Conservation (phyloP, 2,888 invertebrate genomes). For the Girardia tigrina region DNA sequence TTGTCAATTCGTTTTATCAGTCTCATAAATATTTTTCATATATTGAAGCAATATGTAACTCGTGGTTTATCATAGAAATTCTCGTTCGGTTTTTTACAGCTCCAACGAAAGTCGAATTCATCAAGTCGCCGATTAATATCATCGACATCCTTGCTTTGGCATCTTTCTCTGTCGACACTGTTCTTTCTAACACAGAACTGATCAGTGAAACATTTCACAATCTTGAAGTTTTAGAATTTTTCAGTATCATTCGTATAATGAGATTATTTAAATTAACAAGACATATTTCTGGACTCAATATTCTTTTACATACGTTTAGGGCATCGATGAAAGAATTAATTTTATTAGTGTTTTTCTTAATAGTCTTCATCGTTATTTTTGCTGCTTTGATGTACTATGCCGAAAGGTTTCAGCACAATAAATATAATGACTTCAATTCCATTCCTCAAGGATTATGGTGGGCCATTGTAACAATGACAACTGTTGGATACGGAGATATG, state of each 20-base stretch:
- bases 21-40: conserved; percentile 55
- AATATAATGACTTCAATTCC: conserved; percentile 81
- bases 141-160: conserved; percentile 58
- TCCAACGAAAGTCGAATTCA: conserved; percentile 74
- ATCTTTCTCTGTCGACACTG: conserved; percentile 35
- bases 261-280: conserved; percentile 35
- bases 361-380: conserved; percentile 84
- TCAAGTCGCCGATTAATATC: conserved; percentile 76
- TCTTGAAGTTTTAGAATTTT: conserved; percentile 35
- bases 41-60: conserved; percentile 76
- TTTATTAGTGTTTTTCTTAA: conserved; percentile 80
- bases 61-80: conserved; percentile 87
- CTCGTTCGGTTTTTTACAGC: conserved; percentile 72
- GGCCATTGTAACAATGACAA: conserved; percentile 89
- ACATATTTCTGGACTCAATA: conserved; percentile 58
- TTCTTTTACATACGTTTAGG: conserved; percentile 86
- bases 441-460: conserved; percentile 86
- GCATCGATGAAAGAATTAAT: conserved; percentile 83
- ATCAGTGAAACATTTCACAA: conserved; percentile 13
- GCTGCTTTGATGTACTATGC: conserved; percentile 86
- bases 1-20: neutral
- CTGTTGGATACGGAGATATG: conserved; percentile 87
- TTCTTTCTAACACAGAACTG: conserved; percentile 28
- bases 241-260: conserved; percentile 56
- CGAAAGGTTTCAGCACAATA: conserved; percentile 68